Percentiles rank a stretch among this genome's conserved stretches.
Conservation (phyloP, 2,888 invertebrate genomes). For the Meteorus colon region DNA sequence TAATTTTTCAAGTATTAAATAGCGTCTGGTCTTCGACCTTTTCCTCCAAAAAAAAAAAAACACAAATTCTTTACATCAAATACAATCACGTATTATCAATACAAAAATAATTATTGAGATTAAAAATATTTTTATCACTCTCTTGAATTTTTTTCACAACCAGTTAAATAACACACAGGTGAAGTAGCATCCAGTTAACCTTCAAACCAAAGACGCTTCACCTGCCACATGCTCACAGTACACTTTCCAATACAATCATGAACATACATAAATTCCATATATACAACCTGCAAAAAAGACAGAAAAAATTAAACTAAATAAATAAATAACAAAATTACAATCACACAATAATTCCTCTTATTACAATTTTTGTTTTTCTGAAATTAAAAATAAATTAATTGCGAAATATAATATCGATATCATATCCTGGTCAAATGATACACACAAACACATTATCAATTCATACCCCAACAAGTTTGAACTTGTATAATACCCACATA, state of each 20-base stretch:
- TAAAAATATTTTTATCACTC: not conserved
- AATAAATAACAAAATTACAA: constrained; percentile 32
- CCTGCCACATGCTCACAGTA: constrained; percentile 37
- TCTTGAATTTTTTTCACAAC: constrained; percentile 6
- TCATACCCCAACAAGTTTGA: not conserved
- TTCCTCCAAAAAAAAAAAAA: not conserved
- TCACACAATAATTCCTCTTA: not conserved
- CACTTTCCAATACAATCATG: constrained; percentile 39
- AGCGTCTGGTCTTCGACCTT: constrained; percentile 29
- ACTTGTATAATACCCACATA: constrained; percentile 29
- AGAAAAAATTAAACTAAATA: not conserved
- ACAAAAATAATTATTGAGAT: not conserved
- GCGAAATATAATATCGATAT: constrained; percentile 18
- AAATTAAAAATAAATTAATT: not conserved
- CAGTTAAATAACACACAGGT: constrained; percentile 43
- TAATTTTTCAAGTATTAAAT: constrained; percentile 41
- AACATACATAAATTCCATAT: not conserved
- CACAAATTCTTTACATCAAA: not conserved
- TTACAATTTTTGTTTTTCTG: not conserved
- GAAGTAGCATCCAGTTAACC: constrained; percentile 53
- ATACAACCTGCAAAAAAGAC: not conserved
- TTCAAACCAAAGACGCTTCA: constrained; percentile 46
- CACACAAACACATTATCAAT: not conserved
- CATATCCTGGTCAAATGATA: constrained; percentile 16
- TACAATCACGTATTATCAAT: not conserved